Evolutionary conservation across 1,140 invertebrate genomes (phyloP).

Genomic region (Octopus sinensis): DNA sequence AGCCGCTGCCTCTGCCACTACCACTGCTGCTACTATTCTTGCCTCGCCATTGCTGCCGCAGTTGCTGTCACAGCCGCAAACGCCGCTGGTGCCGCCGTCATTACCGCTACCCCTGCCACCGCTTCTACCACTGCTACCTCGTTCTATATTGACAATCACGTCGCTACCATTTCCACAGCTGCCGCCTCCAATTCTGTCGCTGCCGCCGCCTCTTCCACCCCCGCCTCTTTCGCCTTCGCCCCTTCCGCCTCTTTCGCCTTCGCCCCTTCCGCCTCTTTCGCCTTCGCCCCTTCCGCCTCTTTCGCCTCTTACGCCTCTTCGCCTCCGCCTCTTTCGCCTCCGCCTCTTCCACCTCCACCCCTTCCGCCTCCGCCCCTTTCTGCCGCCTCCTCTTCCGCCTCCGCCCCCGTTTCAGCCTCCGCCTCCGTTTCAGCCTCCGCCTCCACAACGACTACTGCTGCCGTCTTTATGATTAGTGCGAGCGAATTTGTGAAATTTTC

Average conservation of each 20-base stretch:
- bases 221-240: not conserved
- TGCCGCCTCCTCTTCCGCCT: not conserved
- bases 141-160: not conserved
- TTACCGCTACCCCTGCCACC: not conserved
- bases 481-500: too few relatives aligned
- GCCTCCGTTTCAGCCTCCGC: not conserved
- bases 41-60: not conserved
- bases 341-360: not conserved
- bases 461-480: too few relatives aligned
- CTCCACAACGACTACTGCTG: not conserved
- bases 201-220: not conserved
- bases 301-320: constrained; percentile 3
- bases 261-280: constrained; percentile 10
- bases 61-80: not conserved
- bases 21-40: too few relatives aligned
- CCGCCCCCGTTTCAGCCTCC: not conserved
- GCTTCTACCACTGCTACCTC: not conserved
- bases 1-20: too few relatives aligned
- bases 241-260: not conserved
- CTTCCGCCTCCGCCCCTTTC: not conserved
- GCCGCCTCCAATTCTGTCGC: constrained; percentile 11
- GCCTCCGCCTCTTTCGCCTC: not conserved
- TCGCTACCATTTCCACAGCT: constrained; percentile 7
- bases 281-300: constrained; percentile 1
- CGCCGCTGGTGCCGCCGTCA: too few relatives aligned